Percentiles rank a stretch among this genome's conserved stretches.
phyloP scores from a whole-genome alignment of 2,113 vertebrate genomes.

The Urocolius indicus region DNA sequence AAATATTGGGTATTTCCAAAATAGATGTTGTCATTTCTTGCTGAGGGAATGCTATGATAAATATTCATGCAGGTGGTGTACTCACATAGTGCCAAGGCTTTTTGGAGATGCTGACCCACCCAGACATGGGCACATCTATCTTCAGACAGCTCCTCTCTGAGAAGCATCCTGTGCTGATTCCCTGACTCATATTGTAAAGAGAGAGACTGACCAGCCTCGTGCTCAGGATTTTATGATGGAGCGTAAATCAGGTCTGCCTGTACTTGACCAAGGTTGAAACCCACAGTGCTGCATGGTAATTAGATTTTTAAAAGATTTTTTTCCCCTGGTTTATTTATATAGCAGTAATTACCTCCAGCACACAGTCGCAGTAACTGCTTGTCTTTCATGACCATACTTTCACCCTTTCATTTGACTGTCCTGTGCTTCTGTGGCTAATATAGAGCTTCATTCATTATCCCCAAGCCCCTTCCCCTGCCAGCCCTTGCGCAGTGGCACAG shows the following conservation, averaged over 20 bases:
- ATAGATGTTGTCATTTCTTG: not conserved
- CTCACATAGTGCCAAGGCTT: not conserved
- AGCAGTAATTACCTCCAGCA: slow-evolving; percentile 74
- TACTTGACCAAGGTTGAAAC: slow-evolving; percentile 79
- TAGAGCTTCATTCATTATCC: slow-evolving; percentile 58
- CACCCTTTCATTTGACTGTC: slow-evolving; percentile 68
- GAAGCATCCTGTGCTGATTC: slow-evolving; percentile 31
- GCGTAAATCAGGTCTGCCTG: slow-evolving; percentile 66
- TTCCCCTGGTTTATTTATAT: slow-evolving; percentile 76
- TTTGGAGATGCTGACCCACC: not conserved
- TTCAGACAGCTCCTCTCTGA: slow-evolving; percentile 1
- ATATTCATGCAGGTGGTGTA: not conserved
- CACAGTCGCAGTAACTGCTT: slow-evolving; percentile 65
- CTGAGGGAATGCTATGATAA: not conserved
- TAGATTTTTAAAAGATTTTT: slow-evolving; percentile 74
- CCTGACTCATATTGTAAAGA: slow-evolving; percentile 57
- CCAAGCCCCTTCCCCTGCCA: slow-evolving; percentile 44
- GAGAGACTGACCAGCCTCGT: slow-evolving; percentile 3
- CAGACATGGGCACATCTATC: not conserved
- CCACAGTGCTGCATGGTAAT: slow-evolving; percentile 69
- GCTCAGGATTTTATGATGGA: slow-evolving; percentile 61
- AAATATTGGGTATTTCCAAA: not conserved
- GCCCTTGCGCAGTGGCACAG: slow-evolving; percentile 46
- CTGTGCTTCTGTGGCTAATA: slow-evolving; percentile 59
- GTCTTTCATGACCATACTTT: slow-evolving; percentile 60